Evolutionary conservation across 2,888 invertebrate species (phyloP).

Genomic region (Galerucella pusilla): DNA sequence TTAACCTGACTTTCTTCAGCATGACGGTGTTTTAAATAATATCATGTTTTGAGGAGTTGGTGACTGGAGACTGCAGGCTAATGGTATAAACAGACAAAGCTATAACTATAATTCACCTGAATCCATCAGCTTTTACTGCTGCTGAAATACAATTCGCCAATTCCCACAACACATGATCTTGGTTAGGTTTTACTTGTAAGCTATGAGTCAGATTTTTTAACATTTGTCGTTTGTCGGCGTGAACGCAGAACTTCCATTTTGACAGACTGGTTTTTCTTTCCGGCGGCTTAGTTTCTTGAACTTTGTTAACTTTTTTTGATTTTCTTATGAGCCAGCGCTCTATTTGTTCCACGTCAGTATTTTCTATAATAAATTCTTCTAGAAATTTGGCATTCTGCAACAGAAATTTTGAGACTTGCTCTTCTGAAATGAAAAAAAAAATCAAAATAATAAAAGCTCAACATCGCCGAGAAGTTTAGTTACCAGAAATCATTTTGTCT

Average conservation of each 20-base stretch:
- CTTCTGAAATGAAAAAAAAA: conserved; percentile 51
- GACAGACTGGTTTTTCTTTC: conserved; percentile 69
- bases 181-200: conserved; percentile 71
- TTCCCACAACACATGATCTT: conserved; percentile 75
- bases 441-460: background rate
- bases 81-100: too few relatives aligned
- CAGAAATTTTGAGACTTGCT: conserved; percentile 68
- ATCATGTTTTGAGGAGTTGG: too few relatives aligned
- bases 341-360: conserved; percentile 72
- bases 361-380: conserved; percentile 73
- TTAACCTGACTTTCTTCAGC: too few relatives aligned
- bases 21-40: too few relatives aligned
- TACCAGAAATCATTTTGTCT: background rate
- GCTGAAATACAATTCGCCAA: conserved; percentile 73
- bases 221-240: conserved; percentile 74
- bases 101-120: conserved; percentile 57
- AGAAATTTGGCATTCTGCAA: conserved; percentile 73
- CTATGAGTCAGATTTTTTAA: conserved; percentile 72
- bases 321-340: conserved; percentile 74
- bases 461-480: background rate
- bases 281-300: conserved; percentile 53
- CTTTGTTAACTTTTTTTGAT: conserved; percentile 67
- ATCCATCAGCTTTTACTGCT: conserved; percentile 76
- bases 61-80: too few relatives aligned
- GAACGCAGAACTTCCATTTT: conserved; percentile 70